Percentiles rank a stretch among this genome's conserved stretches.
Conservation (phyloP, 2,113 vertebrate genomes). For the Chaenocephalus aceratus region DNA sequence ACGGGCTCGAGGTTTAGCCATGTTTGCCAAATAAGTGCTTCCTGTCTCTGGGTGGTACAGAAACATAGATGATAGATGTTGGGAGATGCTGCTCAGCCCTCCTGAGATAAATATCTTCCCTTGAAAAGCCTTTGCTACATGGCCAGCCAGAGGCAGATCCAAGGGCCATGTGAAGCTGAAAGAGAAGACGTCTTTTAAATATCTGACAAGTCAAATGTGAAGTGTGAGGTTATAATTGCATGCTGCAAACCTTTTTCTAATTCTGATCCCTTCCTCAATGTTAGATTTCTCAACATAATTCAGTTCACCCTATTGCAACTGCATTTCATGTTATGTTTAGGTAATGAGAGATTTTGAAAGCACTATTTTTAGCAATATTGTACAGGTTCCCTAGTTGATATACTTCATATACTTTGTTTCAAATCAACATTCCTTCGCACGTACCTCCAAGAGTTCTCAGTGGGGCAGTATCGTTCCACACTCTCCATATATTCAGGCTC, state of each 20-base stretch:
- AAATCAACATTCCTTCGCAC: background rate
- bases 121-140: conserved; percentile 70
- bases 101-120: conserved; percentile 80
- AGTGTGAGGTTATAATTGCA: background rate
- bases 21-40: conserved; percentile 73
- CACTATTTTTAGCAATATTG: too few relatives aligned
- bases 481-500: conserved; percentile 61
- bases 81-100: conserved; percentile 64
- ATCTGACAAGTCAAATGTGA: background rate
- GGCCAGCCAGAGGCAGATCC: conserved; percentile 70
- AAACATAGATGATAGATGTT: conserved; percentile 70
- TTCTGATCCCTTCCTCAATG: too few relatives aligned
- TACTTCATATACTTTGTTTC: background rate
- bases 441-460: conserved; percentile 81
- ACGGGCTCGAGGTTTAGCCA: conserved; percentile 73
- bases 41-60: conserved; percentile 79
- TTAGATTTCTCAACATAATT: background rate
- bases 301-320: too few relatives aligned
- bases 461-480: conserved; percentile 79
- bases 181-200: conserved; percentile 8
- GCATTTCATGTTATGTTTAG: too few relatives aligned
- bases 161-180: conserved; percentile 72
- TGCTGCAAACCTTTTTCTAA: background rate
- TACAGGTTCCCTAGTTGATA: too few relatives aligned
- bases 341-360: too few relatives aligned